Evolutionary conservation across 2,888 invertebrate genomes (phyloP).

Genomic region (Hanleya hanleyi): DNA sequence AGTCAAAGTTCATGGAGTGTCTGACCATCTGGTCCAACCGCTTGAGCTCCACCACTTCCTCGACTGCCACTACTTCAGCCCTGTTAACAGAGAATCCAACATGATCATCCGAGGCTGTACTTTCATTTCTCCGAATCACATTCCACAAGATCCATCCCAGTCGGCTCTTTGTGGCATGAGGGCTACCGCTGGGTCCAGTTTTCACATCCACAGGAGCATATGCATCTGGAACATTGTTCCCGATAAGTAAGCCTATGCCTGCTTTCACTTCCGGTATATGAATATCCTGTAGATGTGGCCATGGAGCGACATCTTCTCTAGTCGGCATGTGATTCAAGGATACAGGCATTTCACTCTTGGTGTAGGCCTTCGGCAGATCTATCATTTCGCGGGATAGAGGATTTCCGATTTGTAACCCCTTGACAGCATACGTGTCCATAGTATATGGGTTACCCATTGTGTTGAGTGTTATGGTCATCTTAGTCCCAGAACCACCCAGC

Average conservation of each 20-base stretch:
- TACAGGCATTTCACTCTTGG: conserved; percentile 26
- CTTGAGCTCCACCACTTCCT: conserved; percentile 11
- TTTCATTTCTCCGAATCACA: conserved; percentile 8
- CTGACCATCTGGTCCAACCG: conserved; percentile 23
- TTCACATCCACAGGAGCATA: too few relatives aligned
- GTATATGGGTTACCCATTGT: conserved; percentile 10
- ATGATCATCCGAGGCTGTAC: not conserved
- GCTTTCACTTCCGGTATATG: too few relatives aligned
- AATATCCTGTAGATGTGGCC: conserved; percentile 29
- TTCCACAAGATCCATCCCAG: too few relatives aligned
- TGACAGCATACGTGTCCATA: conserved; percentile 7
- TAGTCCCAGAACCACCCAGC: not conserved
- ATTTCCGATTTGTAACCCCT: conserved; percentile 13
- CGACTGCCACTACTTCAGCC: conserved; percentile 4
- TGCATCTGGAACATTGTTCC: too few relatives aligned
- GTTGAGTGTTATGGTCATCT: conserved; percentile 1
- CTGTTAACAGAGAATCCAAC: conserved; percentile 9
- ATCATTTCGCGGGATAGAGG: conserved; percentile 4
- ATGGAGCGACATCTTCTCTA: conserved; percentile 19
- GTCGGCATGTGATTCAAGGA: conserved; percentile 22
- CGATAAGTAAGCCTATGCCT: too few relatives aligned
- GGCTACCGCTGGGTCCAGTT: too few relatives aligned
- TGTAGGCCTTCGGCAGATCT: conserved; percentile 20
- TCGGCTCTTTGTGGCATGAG: too few relatives aligned
- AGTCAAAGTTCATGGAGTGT: conserved; percentile 26